These are phyloP conservation scores for Ceyx melanurus DNA, from an alignment of 2,113 vertebrate genomes.

Conservation along the genomic window DNA sequence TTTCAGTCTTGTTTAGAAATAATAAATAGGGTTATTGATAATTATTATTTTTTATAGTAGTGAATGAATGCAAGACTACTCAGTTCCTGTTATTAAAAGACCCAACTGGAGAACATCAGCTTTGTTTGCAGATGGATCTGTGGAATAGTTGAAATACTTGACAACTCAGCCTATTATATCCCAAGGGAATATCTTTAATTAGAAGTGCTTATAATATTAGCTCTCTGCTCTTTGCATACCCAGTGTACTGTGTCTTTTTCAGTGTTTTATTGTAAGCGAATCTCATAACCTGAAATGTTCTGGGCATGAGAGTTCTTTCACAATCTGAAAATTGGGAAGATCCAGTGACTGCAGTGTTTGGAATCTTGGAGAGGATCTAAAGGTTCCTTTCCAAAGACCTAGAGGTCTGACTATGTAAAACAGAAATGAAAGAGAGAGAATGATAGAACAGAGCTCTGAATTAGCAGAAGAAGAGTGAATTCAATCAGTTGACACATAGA, in stretches of 20 bases:
- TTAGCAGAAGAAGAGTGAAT: neutral
- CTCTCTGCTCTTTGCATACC: neutral
- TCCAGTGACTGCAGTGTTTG: neutral
- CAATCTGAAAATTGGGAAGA: neutral
- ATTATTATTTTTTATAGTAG: neutral
- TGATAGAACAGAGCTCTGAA: neutral
- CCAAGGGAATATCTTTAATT: neutral
- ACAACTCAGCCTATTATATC: neutral
- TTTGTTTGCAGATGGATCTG: neutral
- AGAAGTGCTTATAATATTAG: neutral
- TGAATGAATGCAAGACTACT: neutral
- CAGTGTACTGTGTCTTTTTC: neutral
- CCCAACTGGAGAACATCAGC: neutral
- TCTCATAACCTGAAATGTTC: neutral
- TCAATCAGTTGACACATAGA: neutral
- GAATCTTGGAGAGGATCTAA: neutral
- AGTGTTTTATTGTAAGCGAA: neutral
- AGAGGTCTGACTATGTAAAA: neutral
- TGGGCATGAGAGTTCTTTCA: neutral
- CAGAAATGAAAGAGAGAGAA: neutral
- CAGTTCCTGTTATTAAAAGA: neutral
- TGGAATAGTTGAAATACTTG: neutral
- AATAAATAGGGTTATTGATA: neutral
- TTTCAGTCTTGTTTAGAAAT: neutral
- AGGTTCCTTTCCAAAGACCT: neutral